A percentile compares a stretch with the other conserved stretches of the same genome.
Evolutionary conservation across 2,797 vertebrate genomes (phyloP).

Genomic region (Octomys mimax): DNA sequence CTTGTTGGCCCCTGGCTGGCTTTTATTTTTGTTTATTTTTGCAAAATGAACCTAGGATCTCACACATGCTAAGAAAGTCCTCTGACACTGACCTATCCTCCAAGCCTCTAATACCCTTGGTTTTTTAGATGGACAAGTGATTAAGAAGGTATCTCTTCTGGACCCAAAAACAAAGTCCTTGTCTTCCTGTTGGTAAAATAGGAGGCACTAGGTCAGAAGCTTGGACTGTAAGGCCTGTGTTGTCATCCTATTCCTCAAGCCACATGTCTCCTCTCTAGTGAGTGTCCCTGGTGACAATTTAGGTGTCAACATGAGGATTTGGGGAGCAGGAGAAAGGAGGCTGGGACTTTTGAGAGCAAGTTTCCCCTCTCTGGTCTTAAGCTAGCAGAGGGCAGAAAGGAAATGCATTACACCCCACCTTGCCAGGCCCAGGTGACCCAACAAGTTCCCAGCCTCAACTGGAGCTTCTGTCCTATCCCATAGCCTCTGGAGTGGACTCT

Average conservation of each 20-base stretch:
- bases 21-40: not conserved
- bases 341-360: slow-evolving; percentile 10
- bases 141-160: not conserved
- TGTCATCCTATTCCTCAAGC: not conserved
- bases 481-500: not conserved
- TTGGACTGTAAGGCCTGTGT: not conserved
- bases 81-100: not conserved
- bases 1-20: not conserved
- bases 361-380: not conserved
- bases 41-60: not conserved
- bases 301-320: not conserved
- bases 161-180: not conserved
- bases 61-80: not conserved
- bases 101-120: not conserved
- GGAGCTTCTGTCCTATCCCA: not conserved
- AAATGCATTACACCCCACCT: not conserved
- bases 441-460: not conserved
- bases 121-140: not conserved
- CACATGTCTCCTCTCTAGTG: not conserved
- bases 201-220: not conserved
- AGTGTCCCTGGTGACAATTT: not conserved
- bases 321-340: not conserved
- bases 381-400: not conserved
- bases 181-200: not conserved
- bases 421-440: not conserved